These are phyloP conservation scores for Hymenopus coronatus DNA, from an alignment of 2,888 invertebrate genomes.

Conservation along the genomic window DNA sequence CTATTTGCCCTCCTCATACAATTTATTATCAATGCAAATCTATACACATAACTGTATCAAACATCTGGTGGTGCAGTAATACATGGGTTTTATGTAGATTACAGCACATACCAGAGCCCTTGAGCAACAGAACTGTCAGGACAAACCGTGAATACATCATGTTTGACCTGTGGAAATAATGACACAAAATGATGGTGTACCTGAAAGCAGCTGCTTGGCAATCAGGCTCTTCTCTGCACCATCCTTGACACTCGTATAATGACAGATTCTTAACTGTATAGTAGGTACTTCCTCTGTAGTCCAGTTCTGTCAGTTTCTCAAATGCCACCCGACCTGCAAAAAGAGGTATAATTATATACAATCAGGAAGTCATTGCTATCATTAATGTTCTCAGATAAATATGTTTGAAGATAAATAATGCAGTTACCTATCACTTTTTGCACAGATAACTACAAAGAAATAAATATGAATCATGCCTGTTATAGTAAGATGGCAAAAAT, in stretches of 20 bases:
- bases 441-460: no score
- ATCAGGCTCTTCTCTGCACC: conserved; percentile 90
- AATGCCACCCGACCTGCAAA: conserved; percentile 77
- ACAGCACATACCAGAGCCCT: not conserved
- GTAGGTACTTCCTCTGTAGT: conserved; percentile 87
- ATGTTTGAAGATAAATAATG: no score
- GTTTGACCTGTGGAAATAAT: not conserved
- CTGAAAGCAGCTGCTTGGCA: conserved; percentile 89
- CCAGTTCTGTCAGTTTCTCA: conserved; percentile 89
- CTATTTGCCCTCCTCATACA: no score
- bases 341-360: not conserved
- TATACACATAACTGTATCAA: no score
- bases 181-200: conserved; percentile 42
- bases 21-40: no score
- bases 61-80: not conserved
- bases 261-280: conserved; percentile 90
- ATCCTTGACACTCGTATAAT: conserved; percentile 90
- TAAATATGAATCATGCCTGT: no score
- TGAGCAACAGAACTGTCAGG: not conserved
- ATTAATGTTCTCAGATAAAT: no score
- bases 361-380: no score
- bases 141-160: not conserved
- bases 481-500: no score
- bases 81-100: not conserved
- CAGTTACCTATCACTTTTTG: no score